Conservation (phyloP, 2,888 invertebrate genomes). For the Nomada ferruginata region DNA sequence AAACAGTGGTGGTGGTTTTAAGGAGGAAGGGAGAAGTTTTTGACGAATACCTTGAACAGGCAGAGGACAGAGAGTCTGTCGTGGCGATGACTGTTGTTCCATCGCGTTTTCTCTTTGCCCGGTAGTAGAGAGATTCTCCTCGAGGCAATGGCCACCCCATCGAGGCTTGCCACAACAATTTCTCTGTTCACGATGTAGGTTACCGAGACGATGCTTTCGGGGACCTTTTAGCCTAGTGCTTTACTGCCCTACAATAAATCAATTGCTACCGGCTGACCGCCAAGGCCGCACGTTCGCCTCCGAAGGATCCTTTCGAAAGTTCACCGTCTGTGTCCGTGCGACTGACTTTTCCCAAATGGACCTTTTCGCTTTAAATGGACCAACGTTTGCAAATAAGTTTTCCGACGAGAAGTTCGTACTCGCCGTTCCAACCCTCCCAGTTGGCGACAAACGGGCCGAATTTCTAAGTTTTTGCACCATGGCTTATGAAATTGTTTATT, state of each 20-base stretch:
- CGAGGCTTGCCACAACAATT: constrained; percentile 84
- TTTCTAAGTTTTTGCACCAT: too few species aligned
- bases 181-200: constrained; percentile 83
- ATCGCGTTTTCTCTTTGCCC: constrained; percentile 38
- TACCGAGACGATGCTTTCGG: constrained; percentile 78
- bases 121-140: constrained; percentile 58
- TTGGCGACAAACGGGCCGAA: too few species aligned
- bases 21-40: neutral
- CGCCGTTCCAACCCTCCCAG: too few species aligned
- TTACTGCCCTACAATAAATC: constrained; percentile 82
- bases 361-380: constrained; percentile 2
- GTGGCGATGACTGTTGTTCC: constrained; percentile 38
- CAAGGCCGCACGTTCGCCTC: constrained; percentile 30
- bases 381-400: neutral
- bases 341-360: neutral
- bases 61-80: constrained; percentile 28
- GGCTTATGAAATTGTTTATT: too few species aligned
- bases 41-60: constrained; percentile 8
- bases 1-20: constrained; percentile 38
- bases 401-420: neutral
- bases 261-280: constrained; percentile 69
- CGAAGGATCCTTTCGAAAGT: constrained; percentile 47
- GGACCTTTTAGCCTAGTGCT: constrained; percentile 77
- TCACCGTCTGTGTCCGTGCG: constrained; percentile 17
- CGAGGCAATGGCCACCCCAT: constrained; percentile 73